A percentile compares a stretch with the other conserved stretches of the same genome.
Evolutionary conservation across 2,888 invertebrate genomes (phyloP).

Genomic region (Achlya flavicornis): DNA sequence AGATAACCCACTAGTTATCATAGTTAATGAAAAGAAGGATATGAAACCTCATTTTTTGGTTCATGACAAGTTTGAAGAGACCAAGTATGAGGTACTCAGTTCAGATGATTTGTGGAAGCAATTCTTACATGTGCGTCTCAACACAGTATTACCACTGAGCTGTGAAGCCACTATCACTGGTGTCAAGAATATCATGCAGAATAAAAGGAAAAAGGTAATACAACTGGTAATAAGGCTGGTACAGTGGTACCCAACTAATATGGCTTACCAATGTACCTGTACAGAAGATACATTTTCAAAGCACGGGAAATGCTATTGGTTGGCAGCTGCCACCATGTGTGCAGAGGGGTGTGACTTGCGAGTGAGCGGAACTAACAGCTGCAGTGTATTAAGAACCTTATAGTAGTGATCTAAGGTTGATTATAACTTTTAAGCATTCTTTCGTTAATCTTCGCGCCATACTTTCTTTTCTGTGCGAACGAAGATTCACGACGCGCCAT

Average conservation of each 20-base stretch:
- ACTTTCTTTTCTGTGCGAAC: too few species aligned
- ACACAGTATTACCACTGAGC: slow-evolving; percentile 86
- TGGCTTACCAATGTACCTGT: too few species aligned
- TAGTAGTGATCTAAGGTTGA: too few species aligned
- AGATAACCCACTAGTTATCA: slow-evolving; percentile 89
- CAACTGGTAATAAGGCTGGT: slow-evolving; percentile 16
- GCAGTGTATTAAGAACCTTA: too few species aligned
- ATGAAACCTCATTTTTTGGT: slow-evolving; percentile 87
- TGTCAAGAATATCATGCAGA: slow-evolving; percentile 86
- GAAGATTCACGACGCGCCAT: too few species aligned
- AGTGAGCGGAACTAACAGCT: too few species aligned
- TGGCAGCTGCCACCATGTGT: too few species aligned
- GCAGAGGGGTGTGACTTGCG: too few species aligned
- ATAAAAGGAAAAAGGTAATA: slow-evolving; percentile 86
- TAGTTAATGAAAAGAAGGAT: slow-evolving; percentile 78
- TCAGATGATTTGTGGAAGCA: slow-evolving; percentile 86
- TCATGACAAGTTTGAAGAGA: slow-evolving; percentile 88
- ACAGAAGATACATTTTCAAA: too few species aligned
- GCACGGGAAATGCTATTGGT: too few species aligned
- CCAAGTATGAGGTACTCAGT: slow-evolving; percentile 85
- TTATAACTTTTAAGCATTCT: too few species aligned
- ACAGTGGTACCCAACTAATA: not conserved
- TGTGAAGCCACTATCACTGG: slow-evolving; percentile 84
- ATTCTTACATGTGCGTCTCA: slow-evolving; percentile 88
- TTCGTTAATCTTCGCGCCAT: too few species aligned